Evolutionary conservation across 2,888 invertebrate species (phyloP).

Genomic region (Diarsia rubi): DNA sequence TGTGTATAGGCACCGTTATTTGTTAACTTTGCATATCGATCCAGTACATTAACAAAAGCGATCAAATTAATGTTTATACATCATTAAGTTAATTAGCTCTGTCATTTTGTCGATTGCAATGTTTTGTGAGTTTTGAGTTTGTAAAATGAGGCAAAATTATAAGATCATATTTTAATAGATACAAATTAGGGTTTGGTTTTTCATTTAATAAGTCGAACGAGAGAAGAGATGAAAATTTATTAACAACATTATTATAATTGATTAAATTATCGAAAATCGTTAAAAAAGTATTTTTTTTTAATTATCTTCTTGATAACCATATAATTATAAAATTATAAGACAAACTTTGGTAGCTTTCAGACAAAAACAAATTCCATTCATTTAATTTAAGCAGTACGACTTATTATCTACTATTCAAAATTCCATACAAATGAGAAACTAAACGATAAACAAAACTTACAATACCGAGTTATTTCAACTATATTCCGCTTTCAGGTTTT

Average conservation of each 20-base stretch:
- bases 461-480: constrained; percentile 44
- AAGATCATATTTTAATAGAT: constrained; percentile 7
- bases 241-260: neutral
- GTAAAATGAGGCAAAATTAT: constrained; percentile 14
- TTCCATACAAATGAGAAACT: constrained; percentile 13
- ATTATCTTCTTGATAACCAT: neutral
- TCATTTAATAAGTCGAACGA: neutral
- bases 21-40: constrained; percentile 70
- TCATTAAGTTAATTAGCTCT: constrained; percentile 66
- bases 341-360: neutral
- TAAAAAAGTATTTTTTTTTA: neutral
- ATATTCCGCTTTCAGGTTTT: constrained; percentile 49
- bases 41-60: constrained; percentile 63
- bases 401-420: neutral
- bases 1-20: constrained; percentile 70
- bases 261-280: neutral
- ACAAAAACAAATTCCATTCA: neutral
- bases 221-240: neutral
- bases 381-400: neutral
- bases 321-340: neutral
- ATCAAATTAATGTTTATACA: constrained; percentile 64
- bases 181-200: neutral
- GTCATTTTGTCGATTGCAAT: constrained; percentile 31
- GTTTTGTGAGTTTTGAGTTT: constrained; percentile 12
- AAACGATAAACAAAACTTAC: constrained; percentile 20